phyloP scores from a whole-genome alignment of 2,888 invertebrate genomes.

The Zaprionus lineosus region DNA sequence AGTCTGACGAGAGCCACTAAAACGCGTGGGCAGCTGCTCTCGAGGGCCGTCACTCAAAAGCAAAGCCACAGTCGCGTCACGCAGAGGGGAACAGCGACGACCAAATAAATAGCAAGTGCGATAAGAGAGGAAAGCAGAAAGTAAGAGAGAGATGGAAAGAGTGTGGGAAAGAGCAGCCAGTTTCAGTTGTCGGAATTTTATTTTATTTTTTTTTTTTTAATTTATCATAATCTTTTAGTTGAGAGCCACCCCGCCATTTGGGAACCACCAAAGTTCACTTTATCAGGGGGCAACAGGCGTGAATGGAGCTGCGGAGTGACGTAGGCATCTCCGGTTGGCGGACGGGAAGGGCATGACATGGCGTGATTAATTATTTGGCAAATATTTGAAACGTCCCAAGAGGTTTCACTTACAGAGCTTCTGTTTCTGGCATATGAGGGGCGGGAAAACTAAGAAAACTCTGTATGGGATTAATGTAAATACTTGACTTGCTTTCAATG shows the following conservation, averaged over 20 bases:
- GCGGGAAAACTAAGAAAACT: constrained; percentile 13
- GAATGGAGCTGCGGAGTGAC: constrained; percentile 18
- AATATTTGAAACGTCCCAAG: constrained; percentile 62
- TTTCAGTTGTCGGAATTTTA: constrained; percentile 63
- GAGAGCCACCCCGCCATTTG: neutral
- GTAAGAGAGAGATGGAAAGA: neutral
- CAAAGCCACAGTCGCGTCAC: neutral
- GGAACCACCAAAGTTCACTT: constrained; percentile 28
- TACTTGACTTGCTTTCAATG: constrained; percentile 13
- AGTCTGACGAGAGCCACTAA: too few relatives aligned
- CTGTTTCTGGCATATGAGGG: neutral
- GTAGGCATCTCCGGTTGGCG: constrained; percentile 28
- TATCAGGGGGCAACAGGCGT: constrained; percentile 54
- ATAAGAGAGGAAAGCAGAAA: neutral
- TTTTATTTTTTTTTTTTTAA: constrained; percentile 69
- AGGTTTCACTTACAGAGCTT: constrained; percentile 49
- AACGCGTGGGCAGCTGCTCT: neutral
- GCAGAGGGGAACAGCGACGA: neutral
- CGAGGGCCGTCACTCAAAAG: constrained; percentile 9
- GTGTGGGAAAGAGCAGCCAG: constrained; percentile 43
- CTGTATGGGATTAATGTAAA: constrained; percentile 28
- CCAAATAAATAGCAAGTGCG: neutral
- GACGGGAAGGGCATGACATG: constrained; percentile 56
- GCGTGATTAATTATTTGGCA: constrained; percentile 75
- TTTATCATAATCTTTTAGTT: constrained; percentile 50